These are phyloP conservation scores for Ostrea denselamellosa DNA, from an alignment of 1,140 invertebrate genomes.

Conservation along the genomic window DNA sequence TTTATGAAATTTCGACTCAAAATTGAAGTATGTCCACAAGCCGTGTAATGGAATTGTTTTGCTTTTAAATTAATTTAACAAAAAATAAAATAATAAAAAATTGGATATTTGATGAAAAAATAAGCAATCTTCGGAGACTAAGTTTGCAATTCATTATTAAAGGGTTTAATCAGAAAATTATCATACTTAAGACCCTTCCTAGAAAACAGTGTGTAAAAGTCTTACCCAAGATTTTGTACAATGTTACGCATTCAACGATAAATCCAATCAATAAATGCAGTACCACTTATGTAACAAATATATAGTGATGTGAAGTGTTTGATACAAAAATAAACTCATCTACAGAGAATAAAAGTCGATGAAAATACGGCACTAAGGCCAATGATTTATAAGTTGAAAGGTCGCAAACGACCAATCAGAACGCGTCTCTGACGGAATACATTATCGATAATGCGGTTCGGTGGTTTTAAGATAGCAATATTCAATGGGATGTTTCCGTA, in stretches of 20 bases:
- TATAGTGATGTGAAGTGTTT: slow-evolving; percentile 12
- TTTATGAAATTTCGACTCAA: too few species aligned
- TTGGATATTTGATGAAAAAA: too few species aligned
- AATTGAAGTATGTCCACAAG: too few species aligned
- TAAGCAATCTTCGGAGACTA: too few species aligned
- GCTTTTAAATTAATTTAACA: too few species aligned
- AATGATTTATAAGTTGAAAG: slow-evolving; percentile 23
- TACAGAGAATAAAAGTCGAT: slow-evolving; percentile 12
- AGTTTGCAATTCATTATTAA: too few species aligned
- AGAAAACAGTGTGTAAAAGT: background rate
- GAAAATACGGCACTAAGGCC: slow-evolving; percentile 18
- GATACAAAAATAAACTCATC: background rate
- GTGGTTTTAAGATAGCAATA: slow-evolving; percentile 6
- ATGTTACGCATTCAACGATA: background rate
- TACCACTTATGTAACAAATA: slow-evolving; percentile 1
- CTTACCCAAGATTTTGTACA: background rate
- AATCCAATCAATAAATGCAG: background rate
- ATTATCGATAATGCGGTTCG: slow-evolving; percentile 19
- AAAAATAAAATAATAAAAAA: too few species aligned
- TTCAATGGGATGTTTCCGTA: slow-evolving; percentile 35
- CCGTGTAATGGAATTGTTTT: too few species aligned
- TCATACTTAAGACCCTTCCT: too few species aligned
- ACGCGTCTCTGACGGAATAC: background rate
- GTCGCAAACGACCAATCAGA: background rate
- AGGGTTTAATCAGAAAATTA: too few species aligned